phyloP scores from a whole-genome alignment of 2,888 invertebrate genomes.

The Allacma fusca region DNA sequence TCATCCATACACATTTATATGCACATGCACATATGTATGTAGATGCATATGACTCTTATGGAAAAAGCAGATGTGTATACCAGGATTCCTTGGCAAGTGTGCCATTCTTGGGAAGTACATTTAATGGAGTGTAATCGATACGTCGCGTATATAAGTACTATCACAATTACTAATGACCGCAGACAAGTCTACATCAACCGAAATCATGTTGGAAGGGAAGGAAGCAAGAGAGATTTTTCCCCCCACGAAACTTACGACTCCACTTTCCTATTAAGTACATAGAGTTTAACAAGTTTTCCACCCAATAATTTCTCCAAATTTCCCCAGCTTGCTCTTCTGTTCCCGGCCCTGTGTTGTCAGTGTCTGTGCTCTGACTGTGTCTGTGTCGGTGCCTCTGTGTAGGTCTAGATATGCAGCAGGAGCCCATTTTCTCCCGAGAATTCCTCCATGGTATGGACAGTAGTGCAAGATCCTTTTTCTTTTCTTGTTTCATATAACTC shows the following conservation, averaged over 20 bases:
- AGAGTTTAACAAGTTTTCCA: not conserved
- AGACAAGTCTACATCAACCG: constrained; percentile 3
- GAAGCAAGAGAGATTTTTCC: constrained; percentile 1
- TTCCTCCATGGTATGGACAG: too few relatives aligned
- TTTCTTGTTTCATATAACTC: not conserved
- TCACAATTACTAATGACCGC: constrained; percentile 1
- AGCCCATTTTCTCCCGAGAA: too few relatives aligned
- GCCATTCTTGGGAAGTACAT: not conserved
- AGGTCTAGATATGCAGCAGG: too few relatives aligned
- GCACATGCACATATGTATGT: not conserved
- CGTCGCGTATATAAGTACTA: not conserved
- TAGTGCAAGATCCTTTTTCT: too few relatives aligned
- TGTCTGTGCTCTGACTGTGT: too few relatives aligned
- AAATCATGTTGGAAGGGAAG: constrained; percentile 9
- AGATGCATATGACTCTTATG: not conserved
- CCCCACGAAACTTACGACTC: not conserved
- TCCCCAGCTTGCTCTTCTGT: not conserved
- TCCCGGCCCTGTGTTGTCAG: too few relatives aligned
- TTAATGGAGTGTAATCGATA: constrained; percentile 16
- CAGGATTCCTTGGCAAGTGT: not conserved
- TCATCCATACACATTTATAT: not conserved
- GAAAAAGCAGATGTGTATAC: not conserved
- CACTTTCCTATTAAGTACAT: not conserved
- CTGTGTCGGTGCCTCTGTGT: too few relatives aligned
- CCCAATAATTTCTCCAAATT: not conserved